Evolutionary conservation across 2,113 vertebrate genomes (phyloP).

Genomic region (Neoarius graeffei): DNA sequence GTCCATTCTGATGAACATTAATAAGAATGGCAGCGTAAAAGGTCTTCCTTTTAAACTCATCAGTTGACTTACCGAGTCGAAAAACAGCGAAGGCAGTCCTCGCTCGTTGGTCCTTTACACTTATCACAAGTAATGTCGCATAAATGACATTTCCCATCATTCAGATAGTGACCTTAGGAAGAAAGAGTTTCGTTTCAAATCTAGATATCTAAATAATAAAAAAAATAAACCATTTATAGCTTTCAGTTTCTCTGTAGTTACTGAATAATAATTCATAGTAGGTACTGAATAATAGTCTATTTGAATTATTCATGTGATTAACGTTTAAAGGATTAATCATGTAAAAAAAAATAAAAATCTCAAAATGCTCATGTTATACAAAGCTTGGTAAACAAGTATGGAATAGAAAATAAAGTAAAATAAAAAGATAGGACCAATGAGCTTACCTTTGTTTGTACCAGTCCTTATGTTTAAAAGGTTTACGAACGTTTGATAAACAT

Average conservation of each 20-base stretch:
- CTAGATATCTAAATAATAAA: not conserved
- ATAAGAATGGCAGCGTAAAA: not conserved
- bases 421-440: not conserved
- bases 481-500: not conserved
- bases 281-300: too few species aligned
- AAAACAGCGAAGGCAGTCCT: slow-evolving; percentile 81
- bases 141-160: slow-evolving; percentile 69
- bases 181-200: slow-evolving; percentile 45
- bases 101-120: slow-evolving; percentile 78
- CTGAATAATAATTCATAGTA: not conserved
- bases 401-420: not conserved
- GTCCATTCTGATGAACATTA: not conserved
- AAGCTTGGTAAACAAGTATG: not conserved
- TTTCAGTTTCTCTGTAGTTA: not conserved
- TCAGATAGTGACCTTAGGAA: slow-evolving; percentile 78
- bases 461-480: slow-evolving; percentile 6
- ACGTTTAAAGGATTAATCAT: not conserved
- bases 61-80: slow-evolving; percentile 71
- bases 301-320: too few species aligned
- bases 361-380: not conserved
- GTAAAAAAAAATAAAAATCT: not conserved
- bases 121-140: slow-evolving; percentile 81
- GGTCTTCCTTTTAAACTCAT: not conserved
- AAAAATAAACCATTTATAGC: not conserved
- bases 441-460: slow-evolving; percentile 39